A percentile compares a stretch with the other conserved stretches of the same genome.
Evolutionary conservation across 2,797 vertebrate species (phyloP).

Genomic region (Hippopotamyrus pictus): DNA sequence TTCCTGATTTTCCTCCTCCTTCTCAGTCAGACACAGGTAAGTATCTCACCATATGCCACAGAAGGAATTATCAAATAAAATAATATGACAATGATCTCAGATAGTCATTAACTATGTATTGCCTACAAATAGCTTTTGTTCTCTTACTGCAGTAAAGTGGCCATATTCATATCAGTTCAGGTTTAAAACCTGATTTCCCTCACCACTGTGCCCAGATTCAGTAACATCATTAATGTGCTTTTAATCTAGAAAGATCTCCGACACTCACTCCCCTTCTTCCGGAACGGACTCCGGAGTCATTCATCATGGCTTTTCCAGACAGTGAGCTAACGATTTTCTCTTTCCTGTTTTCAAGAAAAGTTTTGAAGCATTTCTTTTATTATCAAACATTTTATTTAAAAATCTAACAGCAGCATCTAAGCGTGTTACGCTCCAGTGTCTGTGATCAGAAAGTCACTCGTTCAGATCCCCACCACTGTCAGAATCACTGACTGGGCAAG

Average conservation of each 20-base stretch:
- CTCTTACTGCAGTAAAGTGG: not conserved
- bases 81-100: not conserved
- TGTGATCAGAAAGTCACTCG: not conserved
- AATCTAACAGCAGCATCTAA: not conserved
- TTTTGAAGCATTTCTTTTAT: not conserved
- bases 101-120: not conserved
- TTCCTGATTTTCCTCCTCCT: conserved; percentile 2
- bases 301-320: conserved; percentile 55
- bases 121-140: not conserved
- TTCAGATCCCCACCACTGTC: not conserved
- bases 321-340: conserved; percentile 48
- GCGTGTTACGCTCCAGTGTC: not conserved
- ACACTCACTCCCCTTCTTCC: conserved; percentile 63
- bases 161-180: not conserved
- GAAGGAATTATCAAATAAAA: not conserved
- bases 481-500: not conserved
- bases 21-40: conserved; percentile 32
- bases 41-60: not conserved
- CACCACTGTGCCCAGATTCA: not conserved
- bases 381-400: not conserved
- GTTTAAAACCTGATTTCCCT: not conserved
- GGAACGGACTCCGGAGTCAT: conserved; percentile 67
- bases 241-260: conserved; percentile 35
- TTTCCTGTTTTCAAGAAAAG: not conserved
- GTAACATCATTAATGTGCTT: not conserved